Base-by-base conservation (phyloP, 1,140 invertebrate species). In the Potamilus streckersoni region DNA sequence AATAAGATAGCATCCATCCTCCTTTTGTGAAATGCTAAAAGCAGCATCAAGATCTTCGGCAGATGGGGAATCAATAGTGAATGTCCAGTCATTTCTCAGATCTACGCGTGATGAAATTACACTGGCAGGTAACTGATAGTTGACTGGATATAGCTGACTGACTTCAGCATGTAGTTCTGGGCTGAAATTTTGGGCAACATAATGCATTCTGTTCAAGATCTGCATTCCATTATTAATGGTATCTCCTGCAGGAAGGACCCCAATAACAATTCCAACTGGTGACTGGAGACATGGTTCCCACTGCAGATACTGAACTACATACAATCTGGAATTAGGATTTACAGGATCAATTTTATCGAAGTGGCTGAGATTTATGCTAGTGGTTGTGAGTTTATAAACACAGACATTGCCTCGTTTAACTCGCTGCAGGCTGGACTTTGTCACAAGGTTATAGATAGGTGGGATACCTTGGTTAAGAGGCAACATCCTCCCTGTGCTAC, bases 31-130 rank as follows among this genome's bases (percentile, higher is more conserved):
- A 38, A 89, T 81, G 90, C 99, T 98, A 2, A 99, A 90, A 0
- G 98, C 98, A 90, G 99, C 97, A 88, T 99, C 97, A 74, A 99
- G 98, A 89, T 99, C 97, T 12, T 97, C 98, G 88, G 97, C 98
- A 5, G 96, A 96, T 2, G 96, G 95, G 31, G 97, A 96, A 92
- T 99, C 97, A 1, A 99, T 97, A 0, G 96, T 98, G 85, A 97
- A 99, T 57, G 99, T 94, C 96, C 92, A 84, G 31, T 65, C 74
- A 3, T 82, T 74, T 31, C 81, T 79, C 17, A 84, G 66, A 75
- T 87, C 11, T 96, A 90, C 89, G 49, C 96, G 49, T 92, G 92
- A 71, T 95, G 38, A 16, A 11, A 79, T 76, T 12, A 84, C 69
- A n/a, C 81, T 70, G n/a, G 66, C 31, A 6, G 84, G 77, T 15